Conservation (phyloP, 2,888 invertebrate genomes). For the Tenthredo amoena region DNA sequence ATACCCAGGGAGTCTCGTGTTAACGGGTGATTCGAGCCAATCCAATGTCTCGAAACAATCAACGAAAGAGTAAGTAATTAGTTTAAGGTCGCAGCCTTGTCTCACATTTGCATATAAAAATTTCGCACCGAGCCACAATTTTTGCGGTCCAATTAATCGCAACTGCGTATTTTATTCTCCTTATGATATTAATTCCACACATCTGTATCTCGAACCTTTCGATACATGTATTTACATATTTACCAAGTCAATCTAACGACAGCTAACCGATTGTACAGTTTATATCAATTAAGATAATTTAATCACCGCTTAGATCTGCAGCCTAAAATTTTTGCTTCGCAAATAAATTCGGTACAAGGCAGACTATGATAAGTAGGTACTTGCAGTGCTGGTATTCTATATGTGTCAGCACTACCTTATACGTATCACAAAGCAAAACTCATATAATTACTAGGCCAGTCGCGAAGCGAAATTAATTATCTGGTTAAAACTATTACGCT, state of each 20-base stretch:
- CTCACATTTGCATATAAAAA: constrained; percentile 47
- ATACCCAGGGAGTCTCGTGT: constrained; percentile 6
- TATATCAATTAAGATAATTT: constrained; percentile 11
- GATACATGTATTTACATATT: not conserved
- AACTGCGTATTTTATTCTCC: not conserved
- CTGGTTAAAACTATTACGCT: constrained; percentile 16
- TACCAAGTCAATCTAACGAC: not conserved
- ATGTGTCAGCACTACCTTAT: constrained; percentile 33
- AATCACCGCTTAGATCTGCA: not conserved
- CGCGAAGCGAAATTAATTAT: constrained; percentile 41
- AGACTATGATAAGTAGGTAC: not conserved
- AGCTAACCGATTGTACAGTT: constrained; percentile 5
- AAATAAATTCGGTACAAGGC: constrained; percentile 32
- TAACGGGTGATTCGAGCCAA: not conserved
- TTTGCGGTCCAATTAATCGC: constrained; percentile 19
- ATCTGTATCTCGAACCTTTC: not conserved
- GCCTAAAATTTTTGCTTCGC: not conserved
- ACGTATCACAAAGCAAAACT: constrained; percentile 30
- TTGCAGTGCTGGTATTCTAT: not conserved
- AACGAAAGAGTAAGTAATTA: constrained; percentile 44
- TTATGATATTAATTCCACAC: not conserved
- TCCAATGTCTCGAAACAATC: constrained; percentile 17
- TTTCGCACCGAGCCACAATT: not conserved
- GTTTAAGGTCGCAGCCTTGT: constrained; percentile 53
- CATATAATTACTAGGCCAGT: constrained; percentile 30